These are phyloP conservation scores for Drosophila pandora DNA, from an alignment of 1,140 invertebrate genomes.

Conservation along the genomic window DNA sequence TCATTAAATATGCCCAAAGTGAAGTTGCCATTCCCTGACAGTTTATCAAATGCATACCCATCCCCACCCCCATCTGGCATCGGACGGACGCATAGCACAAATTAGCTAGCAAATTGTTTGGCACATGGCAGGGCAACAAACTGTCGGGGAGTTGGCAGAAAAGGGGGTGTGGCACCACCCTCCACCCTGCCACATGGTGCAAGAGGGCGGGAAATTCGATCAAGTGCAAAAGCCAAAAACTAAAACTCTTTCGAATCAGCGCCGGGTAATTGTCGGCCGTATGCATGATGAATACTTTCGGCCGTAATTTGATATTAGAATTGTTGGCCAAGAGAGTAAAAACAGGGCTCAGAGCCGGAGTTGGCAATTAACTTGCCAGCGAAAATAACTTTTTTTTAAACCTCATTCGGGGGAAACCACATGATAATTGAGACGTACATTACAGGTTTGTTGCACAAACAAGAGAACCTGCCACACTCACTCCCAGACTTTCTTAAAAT, in stretches of 20 bases:
- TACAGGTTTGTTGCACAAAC: neutral
- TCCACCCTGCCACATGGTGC: neutral
- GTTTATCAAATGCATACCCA: conserved; percentile 78
- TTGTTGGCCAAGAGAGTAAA: conserved; percentile 25
- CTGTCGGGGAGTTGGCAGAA: conserved; percentile 16
- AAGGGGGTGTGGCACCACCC: neutral
- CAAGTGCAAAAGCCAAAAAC: conserved; percentile 52
- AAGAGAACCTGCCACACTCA: neutral
- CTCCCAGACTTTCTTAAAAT: neutral
- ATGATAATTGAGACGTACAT: conserved; percentile 6
- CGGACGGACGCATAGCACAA: conserved; percentile 59
- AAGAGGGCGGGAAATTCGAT: conserved; percentile 18
- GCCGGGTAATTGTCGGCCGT: conserved; percentile 28
- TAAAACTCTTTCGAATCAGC: conserved; percentile 49
- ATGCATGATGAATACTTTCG: conserved; percentile 42
- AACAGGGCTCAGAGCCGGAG: conserved; percentile 11
- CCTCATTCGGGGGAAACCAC: conserved; percentile 6
- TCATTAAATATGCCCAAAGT: conserved; percentile 82
- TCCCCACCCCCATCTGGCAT: neutral
- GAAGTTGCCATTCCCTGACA: conserved; percentile 80
- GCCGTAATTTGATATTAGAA: conserved; percentile 45
- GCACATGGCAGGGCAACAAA: conserved; percentile 56
- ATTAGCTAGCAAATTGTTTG: conserved; percentile 77
- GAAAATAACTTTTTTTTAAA: neutral
- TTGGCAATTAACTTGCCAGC: conserved; percentile 4